Base-by-base conservation (phyloP, 2,797 vertebrate genomes). In the Aldrovandia affinis region DNA sequence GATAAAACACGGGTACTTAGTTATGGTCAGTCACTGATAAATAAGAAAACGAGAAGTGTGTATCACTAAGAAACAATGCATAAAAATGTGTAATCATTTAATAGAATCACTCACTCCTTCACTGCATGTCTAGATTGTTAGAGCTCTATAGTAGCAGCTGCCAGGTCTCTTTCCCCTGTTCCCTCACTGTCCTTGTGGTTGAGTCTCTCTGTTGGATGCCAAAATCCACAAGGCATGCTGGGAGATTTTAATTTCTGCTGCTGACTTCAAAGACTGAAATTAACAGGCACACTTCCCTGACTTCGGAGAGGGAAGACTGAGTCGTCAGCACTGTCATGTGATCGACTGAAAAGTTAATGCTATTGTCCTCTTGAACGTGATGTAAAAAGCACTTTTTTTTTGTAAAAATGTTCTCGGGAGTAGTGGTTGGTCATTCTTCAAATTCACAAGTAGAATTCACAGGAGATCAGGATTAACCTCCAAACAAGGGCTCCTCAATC, bases 21-120 rank as follows among this genome's bases (percentile, higher is more conserved):
- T 81, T 85, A 80, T 47, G 83, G 83, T 59, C 61, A 80, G 70
- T 4, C 47, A 73, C 70, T 81, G 70, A 84, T 42, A 78, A 84
- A 82, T 22, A 85, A 88, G 85, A 73, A 55, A 52, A 52, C n/a
- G 33, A 70, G 6, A 70, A 70, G 33, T 47, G 25, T n/a, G 75
- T 44, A 25, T 50, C 50, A 36, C 33, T 36, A 70, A 20, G 30
- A 70, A 36, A 39, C 10, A 39, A 70, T 70, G 33, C 28, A 33
- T n/a, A 30, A 63, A 8, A 28, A 3, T 73, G 30, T 42, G 6
- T 77, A 6, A 78, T 44, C 25, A 78, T 78, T 78, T 25, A 50
- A 50, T 50, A 12, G 44, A 15, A 50, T 78, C 28, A 39, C 55
- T 50, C 50, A 36, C 22, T 55, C 81, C 52, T 42, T 61, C 36